Evolutionary conservation across 2,888 invertebrate genomes (phyloP).

Genomic region (Oxycera nigricornis): DNA sequence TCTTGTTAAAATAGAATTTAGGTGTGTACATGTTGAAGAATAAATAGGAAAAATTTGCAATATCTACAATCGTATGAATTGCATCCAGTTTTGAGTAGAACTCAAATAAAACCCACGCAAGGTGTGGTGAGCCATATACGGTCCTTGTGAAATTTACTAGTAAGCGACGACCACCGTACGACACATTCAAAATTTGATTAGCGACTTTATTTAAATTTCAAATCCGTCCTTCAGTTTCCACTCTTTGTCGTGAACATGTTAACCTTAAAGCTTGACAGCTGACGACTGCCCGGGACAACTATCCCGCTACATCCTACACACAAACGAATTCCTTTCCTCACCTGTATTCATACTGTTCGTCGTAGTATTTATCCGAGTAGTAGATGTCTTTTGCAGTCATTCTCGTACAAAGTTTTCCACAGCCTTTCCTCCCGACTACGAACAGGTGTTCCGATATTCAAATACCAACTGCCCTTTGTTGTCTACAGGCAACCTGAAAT

Average conservation of each 20-base stretch:
- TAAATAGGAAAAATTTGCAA: no score
- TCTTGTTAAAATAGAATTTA: no score
- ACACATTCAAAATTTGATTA: no score
- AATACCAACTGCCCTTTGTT: neutral
- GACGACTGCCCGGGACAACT: neutral
- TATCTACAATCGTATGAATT: no score
- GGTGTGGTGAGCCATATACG: no score
- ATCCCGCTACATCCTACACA: neutral
- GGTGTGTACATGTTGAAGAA: no score
- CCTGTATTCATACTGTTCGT: conserved; percentile 92
- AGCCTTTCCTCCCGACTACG: neutral
- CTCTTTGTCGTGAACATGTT: neutral
- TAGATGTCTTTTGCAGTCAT: conserved; percentile 80
- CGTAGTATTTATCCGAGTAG: conserved; percentile 93
- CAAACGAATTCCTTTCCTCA: conserved; percentile 61
- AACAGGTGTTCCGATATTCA: conserved; percentile 19
- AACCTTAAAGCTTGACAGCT: conserved; percentile 1
- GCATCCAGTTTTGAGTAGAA: no score
- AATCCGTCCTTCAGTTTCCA: neutral
- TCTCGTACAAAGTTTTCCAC: conserved; percentile 18
- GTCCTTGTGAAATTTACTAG: no score
- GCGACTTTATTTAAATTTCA: neutral
- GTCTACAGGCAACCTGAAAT: neutral
- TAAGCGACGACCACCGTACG: no score
- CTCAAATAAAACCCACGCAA: no score